Percentiles rank a stretch among this genome's conserved stretches.
Evolutionary conservation across 2,113 vertebrate species (phyloP).

Genomic region (Syrrhaptes paradoxus): DNA sequence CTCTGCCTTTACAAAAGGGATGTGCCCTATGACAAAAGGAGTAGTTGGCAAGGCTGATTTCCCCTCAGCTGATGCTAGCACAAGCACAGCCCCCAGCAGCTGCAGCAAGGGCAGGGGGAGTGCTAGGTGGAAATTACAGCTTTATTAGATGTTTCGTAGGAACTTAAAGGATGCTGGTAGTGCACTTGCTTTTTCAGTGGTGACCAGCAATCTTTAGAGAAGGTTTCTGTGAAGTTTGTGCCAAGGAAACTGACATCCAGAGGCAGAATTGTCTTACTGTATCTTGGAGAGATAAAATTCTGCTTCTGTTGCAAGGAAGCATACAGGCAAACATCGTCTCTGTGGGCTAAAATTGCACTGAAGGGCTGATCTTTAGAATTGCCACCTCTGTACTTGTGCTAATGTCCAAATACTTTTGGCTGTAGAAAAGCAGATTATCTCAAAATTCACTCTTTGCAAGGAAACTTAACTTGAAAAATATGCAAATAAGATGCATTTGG

Average conservation of each 20-base stretch:
- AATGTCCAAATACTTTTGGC: not conserved
- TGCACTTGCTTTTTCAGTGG: not conserved
- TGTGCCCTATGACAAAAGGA: not conserved
- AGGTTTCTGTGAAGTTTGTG: not conserved
- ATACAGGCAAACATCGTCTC: not conserved
- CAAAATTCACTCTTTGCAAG: not conserved
- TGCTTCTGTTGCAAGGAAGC: not conserved
- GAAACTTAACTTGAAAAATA: not conserved
- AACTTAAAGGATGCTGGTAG: not conserved
- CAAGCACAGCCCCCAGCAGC: not conserved
- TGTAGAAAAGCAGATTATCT: not conserved
- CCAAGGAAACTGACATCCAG: not conserved
- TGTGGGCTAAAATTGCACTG: not conserved
- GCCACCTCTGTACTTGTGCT: not conserved
- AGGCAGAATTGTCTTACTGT: not conserved
- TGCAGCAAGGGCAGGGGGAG: not conserved
- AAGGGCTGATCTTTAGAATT: not conserved
- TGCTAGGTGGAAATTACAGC: not conserved
- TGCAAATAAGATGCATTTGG: not conserved
- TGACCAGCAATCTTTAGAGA: not conserved
- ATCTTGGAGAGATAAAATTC: not conserved
- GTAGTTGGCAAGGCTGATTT: not conserved
- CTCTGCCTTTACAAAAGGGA: not conserved
- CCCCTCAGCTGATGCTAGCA: not conserved
- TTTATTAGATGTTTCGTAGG: not conserved